Evolutionary conservation across 2,888 invertebrate genomes (phyloP), one percentile per base, ranked within the genome.

Genomic region (Macropis europaea): DNA sequence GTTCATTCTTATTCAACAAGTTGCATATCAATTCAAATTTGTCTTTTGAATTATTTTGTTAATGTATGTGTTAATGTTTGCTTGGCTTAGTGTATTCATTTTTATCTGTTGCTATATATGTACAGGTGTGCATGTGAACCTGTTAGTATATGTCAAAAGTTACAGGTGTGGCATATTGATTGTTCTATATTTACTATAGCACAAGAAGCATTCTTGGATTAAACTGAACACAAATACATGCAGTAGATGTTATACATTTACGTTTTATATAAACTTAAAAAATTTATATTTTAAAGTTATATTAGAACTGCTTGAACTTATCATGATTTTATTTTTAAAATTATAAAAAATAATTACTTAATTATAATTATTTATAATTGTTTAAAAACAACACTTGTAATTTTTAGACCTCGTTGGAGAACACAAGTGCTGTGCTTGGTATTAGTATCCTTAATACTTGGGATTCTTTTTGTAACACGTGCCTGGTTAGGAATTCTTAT

Each of bases 361-460:
- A 28, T 28, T 6, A 38, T 9, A 32, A 52, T 3, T 26, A 9
- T 15, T 19, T 13, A 13, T 4, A 2, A 38, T 32, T 38, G 22
- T n/a, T 22, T 34, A 42, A 3, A 30, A 17, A n/a, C 15, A 6
- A 32, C 2, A 24, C 11, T 50, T 13, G 6, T 0, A 7, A 30
- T 0, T 61, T 76, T 53, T 48, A 84, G 85, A 71, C 71, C 81
- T 47, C 73, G 80, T 57, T 83, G 83, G 85, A 82, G 67, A 61
- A 76, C 77, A 36, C 83, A 77, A 36, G 54, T 80, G 3, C n/a
- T 81, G 45, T 82, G 81, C 54, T 56, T 85, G 17, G 57, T 68
- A 17, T 48, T 85, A 43, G 72, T 73, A 40, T 76, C 80, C 13
- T 34, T 85, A 15, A 52, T 77, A 9, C 61, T 83, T 22, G 78